phyloP scores from a whole-genome alignment of 2,888 invertebrate genomes.

The Beris morrisii region DNA sequence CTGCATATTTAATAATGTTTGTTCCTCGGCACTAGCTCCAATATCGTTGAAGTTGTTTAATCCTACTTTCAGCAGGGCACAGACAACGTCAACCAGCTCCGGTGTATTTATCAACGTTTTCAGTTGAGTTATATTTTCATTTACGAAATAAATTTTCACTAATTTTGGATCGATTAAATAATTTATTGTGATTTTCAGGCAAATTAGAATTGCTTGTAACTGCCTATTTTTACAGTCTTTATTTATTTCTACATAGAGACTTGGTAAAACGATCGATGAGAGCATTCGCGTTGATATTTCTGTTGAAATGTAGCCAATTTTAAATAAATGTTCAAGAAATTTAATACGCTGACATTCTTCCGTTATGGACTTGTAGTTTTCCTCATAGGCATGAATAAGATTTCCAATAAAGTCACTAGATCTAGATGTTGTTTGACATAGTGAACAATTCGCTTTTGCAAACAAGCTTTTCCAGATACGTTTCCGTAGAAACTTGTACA shows the following conservation, averaged over 20 bases:
- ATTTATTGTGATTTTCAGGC: constrained; percentile 52
- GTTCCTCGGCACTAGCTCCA: constrained; percentile 50
- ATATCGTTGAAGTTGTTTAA: constrained; percentile 52
- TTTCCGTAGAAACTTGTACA: constrained; percentile 50
- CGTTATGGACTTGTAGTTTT: constrained; percentile 34
- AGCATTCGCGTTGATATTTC: constrained; percentile 50
- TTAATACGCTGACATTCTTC: constrained; percentile 36
- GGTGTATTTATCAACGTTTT: constrained; percentile 50
- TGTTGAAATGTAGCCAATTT: constrained; percentile 49
- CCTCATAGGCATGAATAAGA: constrained; percentile 46
- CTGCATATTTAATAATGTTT: constrained; percentile 46
- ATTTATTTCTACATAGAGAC: constrained; percentile 49
- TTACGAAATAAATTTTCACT: constrained; percentile 52
- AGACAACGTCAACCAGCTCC: constrained; percentile 49
- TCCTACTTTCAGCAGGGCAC: constrained; percentile 54
- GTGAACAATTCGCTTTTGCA: constrained; percentile 40
- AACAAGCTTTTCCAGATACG: constrained; percentile 49
- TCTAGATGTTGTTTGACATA: constrained; percentile 50
- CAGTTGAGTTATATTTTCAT: constrained; percentile 52
- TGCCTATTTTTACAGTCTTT: neutral
- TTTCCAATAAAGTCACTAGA: constrained; percentile 48
- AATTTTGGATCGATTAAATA: constrained; percentile 53
- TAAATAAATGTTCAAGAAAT: constrained; percentile 51
- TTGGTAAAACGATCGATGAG: constrained; percentile 51
- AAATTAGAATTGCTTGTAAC: constrained; percentile 45